Conservation (phyloP, 2,797 vertebrate genomes). For the Erpetoichthys calabaricus region DNA sequence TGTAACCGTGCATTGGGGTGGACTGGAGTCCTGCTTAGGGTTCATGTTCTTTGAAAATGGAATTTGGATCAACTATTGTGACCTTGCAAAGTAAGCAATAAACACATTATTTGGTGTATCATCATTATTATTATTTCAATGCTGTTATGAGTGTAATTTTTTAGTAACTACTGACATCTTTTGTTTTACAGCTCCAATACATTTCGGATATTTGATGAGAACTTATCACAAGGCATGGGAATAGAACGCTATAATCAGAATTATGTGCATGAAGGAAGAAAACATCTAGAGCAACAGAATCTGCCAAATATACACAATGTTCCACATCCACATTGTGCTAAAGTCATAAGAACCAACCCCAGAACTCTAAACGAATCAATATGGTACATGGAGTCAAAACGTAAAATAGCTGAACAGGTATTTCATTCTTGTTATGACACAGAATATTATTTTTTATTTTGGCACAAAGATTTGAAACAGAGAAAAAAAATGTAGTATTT, state of each 20-base stretch:
- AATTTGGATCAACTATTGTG: too few species aligned
- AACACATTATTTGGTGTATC: too few species aligned
- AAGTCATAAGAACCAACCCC: slow-evolving; percentile 26
- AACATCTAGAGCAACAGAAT: slow-evolving; percentile 9
- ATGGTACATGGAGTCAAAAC: slow-evolving; percentile 18
- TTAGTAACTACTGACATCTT: slow-evolving; percentile 12
- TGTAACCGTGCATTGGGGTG: too few species aligned
- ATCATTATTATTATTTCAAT: too few species aligned
- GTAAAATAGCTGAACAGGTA: slow-evolving; percentile 18
- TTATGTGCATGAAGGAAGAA: slow-evolving; percentile 10
- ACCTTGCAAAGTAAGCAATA: too few species aligned
- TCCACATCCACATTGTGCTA: slow-evolving; percentile 22
- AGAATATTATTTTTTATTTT: too few species aligned
- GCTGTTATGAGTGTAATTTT: too few species aligned
- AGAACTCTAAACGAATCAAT: slow-evolving; percentile 29
- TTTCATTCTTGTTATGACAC: not conserved
- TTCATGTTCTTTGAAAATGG: too few species aligned
- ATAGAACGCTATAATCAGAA: slow-evolving; percentile 13
- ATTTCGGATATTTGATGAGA: slow-evolving; percentile 21
- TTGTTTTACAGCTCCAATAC: slow-evolving; percentile 20
- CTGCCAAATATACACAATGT: slow-evolving; percentile 18
- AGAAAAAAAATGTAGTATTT: too few species aligned
- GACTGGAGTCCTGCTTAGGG: too few species aligned
- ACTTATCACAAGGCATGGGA: slow-evolving; percentile 12
- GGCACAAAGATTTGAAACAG: too few species aligned